These are phyloP conservation scores for Sternotherus odoratus DNA, from an alignment of 2,797 vertebrate genomes.

Conservation along the genomic window DNA sequence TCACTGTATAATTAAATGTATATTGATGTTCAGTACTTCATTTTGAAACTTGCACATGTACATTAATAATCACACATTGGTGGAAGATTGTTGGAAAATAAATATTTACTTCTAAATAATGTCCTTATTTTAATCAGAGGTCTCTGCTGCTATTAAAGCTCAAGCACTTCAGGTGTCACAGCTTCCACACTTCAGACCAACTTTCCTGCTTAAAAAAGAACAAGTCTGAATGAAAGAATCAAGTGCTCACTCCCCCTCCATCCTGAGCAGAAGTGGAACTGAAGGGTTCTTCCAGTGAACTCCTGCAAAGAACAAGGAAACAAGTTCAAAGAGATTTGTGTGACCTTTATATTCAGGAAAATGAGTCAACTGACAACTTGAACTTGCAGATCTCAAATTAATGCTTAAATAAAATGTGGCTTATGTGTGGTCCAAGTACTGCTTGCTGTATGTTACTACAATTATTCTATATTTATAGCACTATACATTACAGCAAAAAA, in stretches of 20 bases:
- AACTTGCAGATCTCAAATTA: not conserved
- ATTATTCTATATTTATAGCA: not conserved
- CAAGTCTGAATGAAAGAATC: not conserved
- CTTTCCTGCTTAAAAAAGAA: not conserved
- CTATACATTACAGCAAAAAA: not conserved
- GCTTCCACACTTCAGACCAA: not conserved
- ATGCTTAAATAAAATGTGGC: not conserved
- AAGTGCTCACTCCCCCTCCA: not conserved
- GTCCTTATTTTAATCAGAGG: not conserved
- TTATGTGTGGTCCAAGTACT: not conserved
- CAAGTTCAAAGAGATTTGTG: not conserved
- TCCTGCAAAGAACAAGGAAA: not conserved
- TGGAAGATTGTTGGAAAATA: not conserved
- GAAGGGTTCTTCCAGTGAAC: not conserved
- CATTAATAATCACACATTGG: not conserved
- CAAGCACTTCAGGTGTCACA: not conserved
- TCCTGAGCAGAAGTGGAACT: not conserved
- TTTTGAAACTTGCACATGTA: not conserved
- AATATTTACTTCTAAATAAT: not conserved
- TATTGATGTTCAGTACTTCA: accelerated
- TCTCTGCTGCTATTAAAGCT: not conserved
- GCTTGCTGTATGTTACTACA: not conserved
- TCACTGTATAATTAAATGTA: not conserved
- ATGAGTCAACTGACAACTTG: conserved; percentile 12
- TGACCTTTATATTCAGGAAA: conserved; percentile 11